A percentile compares a stretch with the other conserved stretches of the same genome.
Conservation (phyloP, 2,888 invertebrate genomes). For the Athalia cordata region DNA sequence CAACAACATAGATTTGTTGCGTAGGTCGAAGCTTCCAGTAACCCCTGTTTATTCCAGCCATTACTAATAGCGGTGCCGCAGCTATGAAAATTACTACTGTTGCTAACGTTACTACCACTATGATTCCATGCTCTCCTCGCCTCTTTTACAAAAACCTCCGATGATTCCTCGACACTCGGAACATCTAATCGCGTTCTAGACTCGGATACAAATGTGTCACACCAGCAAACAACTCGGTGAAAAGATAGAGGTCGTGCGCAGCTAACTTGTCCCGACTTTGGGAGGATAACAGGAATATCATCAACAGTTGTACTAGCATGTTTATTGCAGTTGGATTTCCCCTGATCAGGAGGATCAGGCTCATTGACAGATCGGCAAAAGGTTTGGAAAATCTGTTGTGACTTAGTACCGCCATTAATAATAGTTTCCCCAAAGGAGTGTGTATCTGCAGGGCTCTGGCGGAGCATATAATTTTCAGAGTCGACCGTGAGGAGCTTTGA, state of each 20-base stretch:
- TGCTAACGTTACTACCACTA: slow-evolving; percentile 25
- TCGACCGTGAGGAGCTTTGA: slow-evolving; percentile 64
- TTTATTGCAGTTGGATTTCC: not conserved
- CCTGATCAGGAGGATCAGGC: not conserved
- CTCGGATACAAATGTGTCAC: slow-evolving; percentile 50
- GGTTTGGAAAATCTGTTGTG: slow-evolving; percentile 9
- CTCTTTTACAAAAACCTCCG: slow-evolving; percentile 3
- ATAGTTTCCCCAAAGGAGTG: not conserved
- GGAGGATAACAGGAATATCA: not conserved
- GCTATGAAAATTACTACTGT: slow-evolving; percentile 32
- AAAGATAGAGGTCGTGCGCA: slow-evolving; percentile 70
- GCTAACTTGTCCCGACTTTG: slow-evolving; percentile 39
- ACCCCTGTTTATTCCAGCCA: slow-evolving; percentile 48
- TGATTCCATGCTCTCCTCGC: not conserved
- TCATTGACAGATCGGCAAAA: not conserved
- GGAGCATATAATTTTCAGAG: slow-evolving; percentile 71
- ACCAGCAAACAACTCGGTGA: slow-evolving; percentile 70
- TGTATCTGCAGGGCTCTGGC: slow-evolving; percentile 59
- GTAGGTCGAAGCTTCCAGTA: slow-evolving; percentile 45
- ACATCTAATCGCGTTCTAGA: not conserved
- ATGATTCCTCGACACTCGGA: slow-evolving; percentile 4
- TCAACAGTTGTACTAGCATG: not conserved
- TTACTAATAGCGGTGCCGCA: not conserved
- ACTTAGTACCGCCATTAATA: not conserved
- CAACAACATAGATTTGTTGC: slow-evolving; percentile 75